A percentile compares a stretch with the other conserved stretches of the same genome.
phyloP scores from a whole-genome alignment of 1,140 invertebrate genomes.

The Oedothorax gibbosus region DNA sequence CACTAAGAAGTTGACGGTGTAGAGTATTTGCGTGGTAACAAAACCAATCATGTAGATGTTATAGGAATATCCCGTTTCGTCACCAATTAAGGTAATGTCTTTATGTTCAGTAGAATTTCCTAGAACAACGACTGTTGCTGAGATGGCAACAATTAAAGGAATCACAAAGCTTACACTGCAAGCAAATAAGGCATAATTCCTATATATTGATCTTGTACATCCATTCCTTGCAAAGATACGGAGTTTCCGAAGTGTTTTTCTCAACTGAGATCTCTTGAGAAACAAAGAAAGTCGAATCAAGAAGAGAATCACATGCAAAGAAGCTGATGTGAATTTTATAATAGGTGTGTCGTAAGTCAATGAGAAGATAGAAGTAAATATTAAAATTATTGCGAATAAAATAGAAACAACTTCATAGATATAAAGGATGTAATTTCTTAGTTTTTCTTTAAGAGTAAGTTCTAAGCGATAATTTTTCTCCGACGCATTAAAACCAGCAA shows the following conservation, averaged over 20 bases:
- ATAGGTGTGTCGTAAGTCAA: background rate
- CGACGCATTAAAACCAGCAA: too few relatives aligned
- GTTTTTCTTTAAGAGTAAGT: too few relatives aligned
- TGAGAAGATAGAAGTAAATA: too few relatives aligned
- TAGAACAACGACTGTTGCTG: background rate
- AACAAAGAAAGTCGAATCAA: background rate
- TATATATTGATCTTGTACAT: background rate
- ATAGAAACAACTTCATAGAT: too few relatives aligned
- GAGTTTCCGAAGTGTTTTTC: background rate
- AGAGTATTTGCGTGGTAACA: background rate
- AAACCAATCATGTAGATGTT: background rate
- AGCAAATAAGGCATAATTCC: background rate
- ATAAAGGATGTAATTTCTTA: too few relatives aligned
- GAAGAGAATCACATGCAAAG: background rate
- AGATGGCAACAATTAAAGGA: background rate
- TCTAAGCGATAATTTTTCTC: too few relatives aligned
- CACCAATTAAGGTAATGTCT: background rate
- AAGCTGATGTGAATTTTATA: background rate
- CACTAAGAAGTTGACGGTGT: background rate
- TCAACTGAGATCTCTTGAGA: background rate
- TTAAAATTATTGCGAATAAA: too few relatives aligned
- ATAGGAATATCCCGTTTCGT: background rate
- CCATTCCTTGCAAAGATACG: background rate
- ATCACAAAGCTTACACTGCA: background rate
- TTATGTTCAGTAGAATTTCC: background rate